Percentiles rank a stretch among this genome's conserved stretches.
Conservation (phyloP, 1,140 invertebrate genomes). For the Sinonovacula constricta region DNA sequence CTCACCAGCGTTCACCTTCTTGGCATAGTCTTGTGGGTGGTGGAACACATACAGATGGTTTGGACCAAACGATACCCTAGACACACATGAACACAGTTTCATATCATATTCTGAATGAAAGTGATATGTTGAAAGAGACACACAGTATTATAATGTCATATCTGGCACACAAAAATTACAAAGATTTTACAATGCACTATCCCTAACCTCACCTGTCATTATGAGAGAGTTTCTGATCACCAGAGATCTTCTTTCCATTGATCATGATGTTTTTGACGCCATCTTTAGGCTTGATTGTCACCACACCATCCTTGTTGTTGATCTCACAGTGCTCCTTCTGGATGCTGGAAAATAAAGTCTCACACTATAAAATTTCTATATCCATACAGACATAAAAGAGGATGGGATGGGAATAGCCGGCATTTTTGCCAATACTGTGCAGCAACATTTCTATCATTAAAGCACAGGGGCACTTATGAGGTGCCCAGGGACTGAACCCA, state of each 20-base stretch:
- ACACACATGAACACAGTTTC: slow-evolving; percentile 39
- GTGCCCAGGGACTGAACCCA: too few species aligned
- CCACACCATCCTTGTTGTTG: slow-evolving; percentile 75
- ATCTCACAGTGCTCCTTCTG: slow-evolving; percentile 82
- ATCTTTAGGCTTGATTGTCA: slow-evolving; percentile 79
- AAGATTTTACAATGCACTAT: neutral
- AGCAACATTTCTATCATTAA: too few species aligned
- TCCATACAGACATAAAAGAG: neutral
- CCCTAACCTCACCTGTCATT: slow-evolving; percentile 82
- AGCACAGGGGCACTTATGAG: too few species aligned
- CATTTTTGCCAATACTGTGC: too few species aligned
- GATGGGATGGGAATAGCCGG: too few species aligned
- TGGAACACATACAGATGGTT: slow-evolving; percentile 83
- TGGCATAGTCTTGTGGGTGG: slow-evolving; percentile 79
- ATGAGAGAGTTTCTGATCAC: slow-evolving; percentile 80
- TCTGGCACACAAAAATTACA: neutral
- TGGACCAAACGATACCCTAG: slow-evolving; percentile 82
- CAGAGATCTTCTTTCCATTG: slow-evolving; percentile 80
- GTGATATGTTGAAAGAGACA: neutral
- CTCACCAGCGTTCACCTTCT: slow-evolving; percentile 76
- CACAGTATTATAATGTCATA: neutral
- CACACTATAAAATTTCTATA: neutral
- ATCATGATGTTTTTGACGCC: slow-evolving; percentile 80
- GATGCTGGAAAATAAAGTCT: slow-evolving; percentile 79
- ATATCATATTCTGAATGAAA: neutral